Evolutionary conservation across 2,888 invertebrate genomes (phyloP).

Genomic region (Cryptosula pallasiana): DNA sequence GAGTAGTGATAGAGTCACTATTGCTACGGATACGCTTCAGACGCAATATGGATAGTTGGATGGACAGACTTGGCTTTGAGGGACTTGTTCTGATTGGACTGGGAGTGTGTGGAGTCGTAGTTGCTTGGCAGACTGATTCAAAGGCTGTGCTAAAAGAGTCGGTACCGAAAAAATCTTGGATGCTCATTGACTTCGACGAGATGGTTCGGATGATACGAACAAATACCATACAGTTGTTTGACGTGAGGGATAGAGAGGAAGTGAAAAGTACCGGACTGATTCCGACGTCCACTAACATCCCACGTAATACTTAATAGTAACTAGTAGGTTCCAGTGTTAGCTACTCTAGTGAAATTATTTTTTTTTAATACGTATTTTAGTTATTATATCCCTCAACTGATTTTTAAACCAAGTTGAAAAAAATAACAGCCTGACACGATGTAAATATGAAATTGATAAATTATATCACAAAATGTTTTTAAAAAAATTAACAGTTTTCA

Average conservation of each 20-base stretch:
- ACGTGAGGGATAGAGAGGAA: slow-evolving; percentile 47
- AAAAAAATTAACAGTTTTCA: no score
- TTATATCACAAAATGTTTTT: no score
- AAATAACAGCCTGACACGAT: no score
- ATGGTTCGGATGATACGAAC: slow-evolving; percentile 31
- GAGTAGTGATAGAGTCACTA: no score
- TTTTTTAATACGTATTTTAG: no score
- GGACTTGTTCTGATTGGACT: background rate
- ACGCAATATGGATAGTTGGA: background rate
- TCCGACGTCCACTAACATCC: slow-evolving; percentile 44
- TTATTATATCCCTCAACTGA: no score
- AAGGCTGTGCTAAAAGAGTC: background rate
- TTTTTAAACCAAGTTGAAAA: no score
- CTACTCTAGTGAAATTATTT: no score
- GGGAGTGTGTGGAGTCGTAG: background rate
- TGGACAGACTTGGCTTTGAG: background rate
- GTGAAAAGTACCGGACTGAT: slow-evolving; percentile 42
- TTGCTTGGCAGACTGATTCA: background rate
- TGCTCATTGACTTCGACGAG: slow-evolving; percentile 28
- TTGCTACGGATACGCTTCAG: no score
- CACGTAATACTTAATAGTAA: no score
- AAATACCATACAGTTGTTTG: slow-evolving; percentile 37
- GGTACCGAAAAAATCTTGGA: background rate
- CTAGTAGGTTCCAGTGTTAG: no score
- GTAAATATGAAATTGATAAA: slow-evolving; percentile 25